Percentiles rank a stretch among this genome's conserved stretches.
phyloP scores from a whole-genome alignment of 2,113 vertebrate genomes.

The Nansenia antarctica region DNA sequence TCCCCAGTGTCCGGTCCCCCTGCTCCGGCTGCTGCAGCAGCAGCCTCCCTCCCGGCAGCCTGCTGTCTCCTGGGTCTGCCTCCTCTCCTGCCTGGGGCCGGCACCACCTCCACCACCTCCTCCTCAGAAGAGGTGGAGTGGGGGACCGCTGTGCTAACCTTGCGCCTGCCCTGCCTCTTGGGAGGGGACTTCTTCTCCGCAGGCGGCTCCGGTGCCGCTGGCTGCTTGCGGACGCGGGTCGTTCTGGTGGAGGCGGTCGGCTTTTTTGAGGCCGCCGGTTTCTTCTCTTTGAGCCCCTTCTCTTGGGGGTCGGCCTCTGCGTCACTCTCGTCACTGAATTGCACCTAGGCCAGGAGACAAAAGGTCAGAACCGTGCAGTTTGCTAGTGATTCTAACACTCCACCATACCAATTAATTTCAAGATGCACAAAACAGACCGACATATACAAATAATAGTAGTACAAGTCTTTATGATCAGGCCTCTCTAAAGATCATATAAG shows the following conservation, averaged over 20 bases:
- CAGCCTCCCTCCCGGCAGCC: too few species aligned
- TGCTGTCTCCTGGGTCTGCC: slow-evolving; percentile 40
- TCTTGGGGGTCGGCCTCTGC: slow-evolving; percentile 57
- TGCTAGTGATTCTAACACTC: too few species aligned
- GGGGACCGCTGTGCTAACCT: too few species aligned
- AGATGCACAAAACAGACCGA: too few species aligned
- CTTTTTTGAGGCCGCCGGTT: slow-evolving; percentile 40
- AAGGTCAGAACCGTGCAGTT: background rate
- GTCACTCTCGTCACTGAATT: slow-evolving; percentile 90
- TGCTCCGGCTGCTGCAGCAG: too few species aligned
- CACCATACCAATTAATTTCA: background rate
- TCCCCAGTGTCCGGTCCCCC: slow-evolving; percentile 47
- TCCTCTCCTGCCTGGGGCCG: slow-evolving; percentile 38
- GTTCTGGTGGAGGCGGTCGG: slow-evolving; percentile 30
- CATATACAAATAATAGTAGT: too few species aligned
- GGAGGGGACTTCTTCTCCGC: slow-evolving; percentile 22
- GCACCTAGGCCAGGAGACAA: slow-evolving; percentile 68
- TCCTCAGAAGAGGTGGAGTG: slow-evolving; percentile 62
- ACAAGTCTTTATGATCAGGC: too few species aligned
- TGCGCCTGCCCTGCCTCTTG: slow-evolving; percentile 53
- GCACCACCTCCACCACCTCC: slow-evolving; percentile 5
- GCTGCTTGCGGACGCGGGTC: slow-evolving; percentile 21
- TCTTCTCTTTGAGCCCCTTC: slow-evolving; percentile 25
- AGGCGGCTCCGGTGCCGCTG: slow-evolving; percentile 19
- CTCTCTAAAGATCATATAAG: background rate